Base-by-base conservation (phyloP, 2,797 vertebrate genomes). In the Gobionotothen gibberifrons region DNA sequence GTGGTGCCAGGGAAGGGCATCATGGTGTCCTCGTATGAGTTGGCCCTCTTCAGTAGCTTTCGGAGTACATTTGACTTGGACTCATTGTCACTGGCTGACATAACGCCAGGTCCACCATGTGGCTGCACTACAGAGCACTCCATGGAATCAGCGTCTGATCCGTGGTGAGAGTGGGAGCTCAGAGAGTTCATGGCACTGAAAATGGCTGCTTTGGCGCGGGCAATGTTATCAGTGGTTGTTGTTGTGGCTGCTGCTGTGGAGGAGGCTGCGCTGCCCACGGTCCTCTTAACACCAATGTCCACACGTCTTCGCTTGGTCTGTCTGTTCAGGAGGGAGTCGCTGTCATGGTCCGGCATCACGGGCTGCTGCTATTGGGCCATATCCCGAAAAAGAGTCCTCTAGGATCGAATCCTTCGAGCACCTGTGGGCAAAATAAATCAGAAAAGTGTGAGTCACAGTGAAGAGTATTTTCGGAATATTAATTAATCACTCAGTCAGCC, bases 261-360 rank as follows among this genome's bases (percentile, higher is more conserved):
- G 93, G 96, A 95, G 95, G 95, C 95, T 94, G 95, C 93, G 92
- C 97, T 96, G 93, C 97, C 97, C 95, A 99, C 96, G 88, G 97
- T 99, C 96, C 98, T 98, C 96, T 99, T 99, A 92, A 98, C 98
- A 93, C 98, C 97, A 90, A 99, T 99, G 96, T 98, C 98, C 96
- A 99, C 98, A 93, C 97, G 97, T 98, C 98, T 96, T 96, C 98
- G 97, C 95, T 99, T 99, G 95, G 96, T 98, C 94, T 98, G 97
- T 98, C 96, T 97, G 96, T 97, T 99, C 97, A 99, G 96, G 96
- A 98, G 95, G 96, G 96, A 96, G 95, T 96, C 95, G 95, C 96
- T 98, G 96, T 98, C 97, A 98, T 99, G 97, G 97, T 98, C 97
- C 97, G 96, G 98, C 98, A 99, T 99, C 96, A 97, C 97, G 97